These are phyloP conservation scores for Caenorhabditis sp. DNA, from an alignment of 2,888 invertebrate species.

Conservation along the genomic window DNA sequence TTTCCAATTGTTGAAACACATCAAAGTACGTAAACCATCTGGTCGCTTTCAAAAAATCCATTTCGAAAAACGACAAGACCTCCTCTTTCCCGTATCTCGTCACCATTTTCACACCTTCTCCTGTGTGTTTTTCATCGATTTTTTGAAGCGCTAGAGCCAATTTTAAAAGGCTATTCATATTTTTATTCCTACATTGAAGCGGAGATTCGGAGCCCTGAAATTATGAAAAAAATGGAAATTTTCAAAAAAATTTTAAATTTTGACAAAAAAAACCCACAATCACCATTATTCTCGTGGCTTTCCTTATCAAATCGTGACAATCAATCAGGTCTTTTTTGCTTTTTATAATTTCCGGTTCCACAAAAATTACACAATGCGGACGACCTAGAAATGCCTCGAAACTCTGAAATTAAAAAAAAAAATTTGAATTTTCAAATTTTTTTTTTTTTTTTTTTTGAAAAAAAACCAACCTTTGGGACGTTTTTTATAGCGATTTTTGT, in stretches of 20 bases:
- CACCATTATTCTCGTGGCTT: conserved; percentile 10
- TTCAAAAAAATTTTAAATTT: not conserved
- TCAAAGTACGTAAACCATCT: conserved; percentile 31
- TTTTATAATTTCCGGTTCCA: conserved; percentile 15
- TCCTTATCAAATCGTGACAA: conserved; percentile 29
- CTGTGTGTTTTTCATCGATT: conserved; percentile 8
- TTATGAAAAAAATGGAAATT: conserved; percentile 4
- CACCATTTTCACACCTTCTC: conserved; percentile 31
- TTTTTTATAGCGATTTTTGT: conserved; percentile 1
- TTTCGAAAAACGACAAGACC: conserved; percentile 35
- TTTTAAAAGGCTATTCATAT: no score
- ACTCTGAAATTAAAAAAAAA: conserved; percentile 24
- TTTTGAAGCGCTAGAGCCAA: conserved; percentile 25
- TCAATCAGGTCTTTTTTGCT: conserved; percentile 35
- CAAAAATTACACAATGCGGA: conserved; percentile 49
- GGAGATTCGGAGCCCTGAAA: conserved; percentile 38
- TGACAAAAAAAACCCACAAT: conserved; percentile 4
- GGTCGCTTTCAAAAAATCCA: conserved; percentile 40
- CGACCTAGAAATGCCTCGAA: conserved; percentile 37
- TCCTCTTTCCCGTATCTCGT: conserved; percentile 48
- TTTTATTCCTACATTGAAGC: not conserved
- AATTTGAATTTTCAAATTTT: not conserved
- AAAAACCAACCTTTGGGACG: conserved; percentile 19
- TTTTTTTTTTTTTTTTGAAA: no score
- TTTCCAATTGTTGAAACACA: conserved; percentile 14